phyloP scores from a whole-genome alignment of 2,888 invertebrate species.

The Brachyptera putata region DNA sequence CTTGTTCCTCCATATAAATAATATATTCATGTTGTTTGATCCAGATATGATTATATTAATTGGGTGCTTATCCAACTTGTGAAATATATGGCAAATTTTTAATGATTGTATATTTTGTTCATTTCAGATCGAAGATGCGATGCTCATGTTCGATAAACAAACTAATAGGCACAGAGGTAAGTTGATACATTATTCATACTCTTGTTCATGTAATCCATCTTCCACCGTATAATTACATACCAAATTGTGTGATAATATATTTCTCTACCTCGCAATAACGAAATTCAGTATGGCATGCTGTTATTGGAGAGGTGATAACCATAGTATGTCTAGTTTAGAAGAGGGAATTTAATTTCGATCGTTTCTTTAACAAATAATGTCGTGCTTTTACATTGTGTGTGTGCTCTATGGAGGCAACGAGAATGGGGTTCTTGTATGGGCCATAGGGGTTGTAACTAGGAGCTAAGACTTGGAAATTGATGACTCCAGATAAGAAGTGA shows the following conservation, averaged over 20 bases:
- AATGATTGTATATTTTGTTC: conserved; percentile 49
- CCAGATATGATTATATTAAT: no score
- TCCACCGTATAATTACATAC: no score
- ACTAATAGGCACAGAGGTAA: conserved; percentile 99
- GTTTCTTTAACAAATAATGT: conserved; percentile 25
- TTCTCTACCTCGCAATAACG: no score
- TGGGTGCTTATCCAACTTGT: no score
- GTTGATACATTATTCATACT: no score
- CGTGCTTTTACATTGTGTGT: conserved; percentile 29
- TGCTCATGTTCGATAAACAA: conserved; percentile 99
- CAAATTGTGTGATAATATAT: no score
- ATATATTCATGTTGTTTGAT: no score
- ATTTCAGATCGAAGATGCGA: conserved; percentile 98
- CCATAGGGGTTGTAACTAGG: conserved; percentile 14
- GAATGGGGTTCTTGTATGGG: background rate
- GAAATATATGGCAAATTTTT: no score
- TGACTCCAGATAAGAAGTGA: conserved; percentile 19
- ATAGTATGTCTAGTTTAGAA: no score
- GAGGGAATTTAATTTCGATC: conserved; percentile 31
- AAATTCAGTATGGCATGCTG: conserved; percentile 1
- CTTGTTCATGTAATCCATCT: no score
- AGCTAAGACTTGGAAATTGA: conserved; percentile 17
- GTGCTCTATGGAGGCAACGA: background rate
- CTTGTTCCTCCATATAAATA: no score
- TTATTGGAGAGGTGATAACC: conserved; percentile 5